Evolutionary conservation across 2,113 vertebrate species (phyloP).

Genomic region (Coryphaenoides rupestris): DNA sequence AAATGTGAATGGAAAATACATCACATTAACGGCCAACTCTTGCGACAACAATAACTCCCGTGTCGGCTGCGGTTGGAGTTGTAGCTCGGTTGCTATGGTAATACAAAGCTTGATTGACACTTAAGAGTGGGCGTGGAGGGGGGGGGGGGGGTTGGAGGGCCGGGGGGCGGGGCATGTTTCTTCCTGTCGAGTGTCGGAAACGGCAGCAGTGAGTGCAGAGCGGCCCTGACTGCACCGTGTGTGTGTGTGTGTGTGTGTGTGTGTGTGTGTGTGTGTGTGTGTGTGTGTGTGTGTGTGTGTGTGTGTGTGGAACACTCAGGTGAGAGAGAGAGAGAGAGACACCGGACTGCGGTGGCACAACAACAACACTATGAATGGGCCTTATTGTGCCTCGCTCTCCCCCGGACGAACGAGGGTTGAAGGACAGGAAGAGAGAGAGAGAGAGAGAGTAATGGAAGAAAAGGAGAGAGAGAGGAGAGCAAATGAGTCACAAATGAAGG

Average conservation of each 20-base stretch:
- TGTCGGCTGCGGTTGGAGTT: too few species aligned
- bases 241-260: too few species aligned
- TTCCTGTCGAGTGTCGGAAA: slow-evolving; percentile 34
- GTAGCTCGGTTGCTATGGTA: too few species aligned
- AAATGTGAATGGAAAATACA: too few species aligned
- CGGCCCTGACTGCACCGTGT: not conserved
- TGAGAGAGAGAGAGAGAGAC: not conserved
- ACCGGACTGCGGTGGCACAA: too few species aligned
- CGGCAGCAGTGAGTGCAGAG: slow-evolving; percentile 12
- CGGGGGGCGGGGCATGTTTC: slow-evolving; percentile 55
- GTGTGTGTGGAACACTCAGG: slow-evolving; percentile 11
- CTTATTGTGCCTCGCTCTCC: slow-evolving; percentile 23
- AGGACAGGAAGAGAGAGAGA: slow-evolving; percentile 4
- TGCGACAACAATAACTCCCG: too few species aligned
- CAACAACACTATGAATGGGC: slow-evolving; percentile 26
- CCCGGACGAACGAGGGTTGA: slow-evolving; percentile 14
- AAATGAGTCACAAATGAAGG: slow-evolving; percentile 21
- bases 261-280: too few species aligned
- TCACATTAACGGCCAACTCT: too few species aligned
- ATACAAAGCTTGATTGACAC: too few species aligned
- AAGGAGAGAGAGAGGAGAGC: too few species aligned
- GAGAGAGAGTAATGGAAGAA: not conserved
- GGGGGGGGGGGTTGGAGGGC: too few species aligned
- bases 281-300: too few species aligned
- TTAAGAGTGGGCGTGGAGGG: slow-evolving; percentile 22